Evolutionary conservation across 2,888 invertebrate species (phyloP).

Genomic region (Meloe dianella): DNA sequence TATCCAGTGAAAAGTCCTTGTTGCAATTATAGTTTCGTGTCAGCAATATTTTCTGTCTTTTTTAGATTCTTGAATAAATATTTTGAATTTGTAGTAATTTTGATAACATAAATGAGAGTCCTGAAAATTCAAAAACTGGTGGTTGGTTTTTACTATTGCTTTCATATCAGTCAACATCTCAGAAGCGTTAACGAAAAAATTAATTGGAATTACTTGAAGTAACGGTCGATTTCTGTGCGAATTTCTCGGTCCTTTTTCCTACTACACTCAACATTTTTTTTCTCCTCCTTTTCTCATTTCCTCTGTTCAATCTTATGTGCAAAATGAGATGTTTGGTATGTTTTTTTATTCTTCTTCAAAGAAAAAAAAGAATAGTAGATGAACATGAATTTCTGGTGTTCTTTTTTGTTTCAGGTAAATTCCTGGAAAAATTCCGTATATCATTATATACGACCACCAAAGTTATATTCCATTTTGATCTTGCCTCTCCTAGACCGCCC

Average conservation of each 20-base stretch:
- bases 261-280: background rate
- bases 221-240: background rate
- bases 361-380: background rate
- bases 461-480: background rate
- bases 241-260: background rate
- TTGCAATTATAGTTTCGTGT: constrained; percentile 6
- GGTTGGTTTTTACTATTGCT: background rate
- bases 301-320: background rate
- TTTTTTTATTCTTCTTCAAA: background rate
- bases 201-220: constrained; percentile 5
- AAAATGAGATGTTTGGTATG: background rate
- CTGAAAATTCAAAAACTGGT: background rate
- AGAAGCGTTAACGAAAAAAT: background rate
- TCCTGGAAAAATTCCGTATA: constrained; percentile 2
- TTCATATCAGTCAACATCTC: background rate
- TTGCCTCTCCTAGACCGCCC: background rate
- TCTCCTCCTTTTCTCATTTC: background rate
- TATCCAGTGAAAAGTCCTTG: too few relatives aligned
- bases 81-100: background rate
- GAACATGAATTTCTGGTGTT: background rate
- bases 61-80: background rate
- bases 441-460: constrained; percentile 2
- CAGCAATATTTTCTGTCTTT: constrained; percentile 4
- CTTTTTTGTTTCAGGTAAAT: background rate
- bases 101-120: background rate